Evolutionary conservation across 2,888 invertebrate genomes (phyloP).

Genomic region (Quadriops clusia): DNA sequence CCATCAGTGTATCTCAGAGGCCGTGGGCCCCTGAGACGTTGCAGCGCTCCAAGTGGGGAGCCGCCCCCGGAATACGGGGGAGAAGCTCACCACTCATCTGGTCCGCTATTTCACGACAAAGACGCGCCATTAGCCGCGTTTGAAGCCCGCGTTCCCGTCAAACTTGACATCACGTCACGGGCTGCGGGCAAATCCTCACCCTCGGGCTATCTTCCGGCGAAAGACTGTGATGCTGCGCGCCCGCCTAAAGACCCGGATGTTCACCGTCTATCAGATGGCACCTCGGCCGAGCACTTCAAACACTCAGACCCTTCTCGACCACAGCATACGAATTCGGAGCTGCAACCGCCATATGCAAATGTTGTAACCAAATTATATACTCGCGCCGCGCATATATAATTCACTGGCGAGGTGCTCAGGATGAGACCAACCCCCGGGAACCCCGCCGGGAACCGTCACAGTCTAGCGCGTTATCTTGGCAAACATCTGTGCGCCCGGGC

Average conservation of each 20-base stretch:
- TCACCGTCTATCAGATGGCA: constrained; percentile 5
- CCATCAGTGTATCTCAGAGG: constrained; percentile 32
- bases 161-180: constrained; percentile 33
- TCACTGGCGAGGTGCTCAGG: constrained; percentile 19
- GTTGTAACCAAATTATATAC: constrained; percentile 36
- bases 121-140: constrained; percentile 30
- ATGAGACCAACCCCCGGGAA: constrained; percentile 11
- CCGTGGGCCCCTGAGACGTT: constrained; percentile 24
- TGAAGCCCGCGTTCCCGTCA: constrained; percentile 24
- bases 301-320: constrained; percentile 20
- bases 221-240: constrained; percentile 13
- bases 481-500: constrained; percentile 25
- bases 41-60: constrained; percentile 22
- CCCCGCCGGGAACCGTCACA: constrained; percentile 13
- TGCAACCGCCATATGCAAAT: constrained; percentile 37
- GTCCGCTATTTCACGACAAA: constrained; percentile 26
- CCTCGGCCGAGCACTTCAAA: constrained; percentile 14
- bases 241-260: too few relatives aligned
- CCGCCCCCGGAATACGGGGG: constrained; percentile 16
- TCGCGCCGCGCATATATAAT: constrained; percentile 36
- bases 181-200: constrained; percentile 32
- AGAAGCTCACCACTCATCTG: constrained; percentile 14
- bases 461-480: constrained; percentile 21
- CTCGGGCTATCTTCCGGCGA: constrained; percentile 26
- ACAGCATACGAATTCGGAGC: constrained; percentile 23